A percentile compares a stretch with the other conserved stretches of the same genome.
These are phyloP conservation scores for Rhinoraja longicauda DNA, from an alignment of 2,797 vertebrate genomes.

Conservation along the genomic window DNA sequence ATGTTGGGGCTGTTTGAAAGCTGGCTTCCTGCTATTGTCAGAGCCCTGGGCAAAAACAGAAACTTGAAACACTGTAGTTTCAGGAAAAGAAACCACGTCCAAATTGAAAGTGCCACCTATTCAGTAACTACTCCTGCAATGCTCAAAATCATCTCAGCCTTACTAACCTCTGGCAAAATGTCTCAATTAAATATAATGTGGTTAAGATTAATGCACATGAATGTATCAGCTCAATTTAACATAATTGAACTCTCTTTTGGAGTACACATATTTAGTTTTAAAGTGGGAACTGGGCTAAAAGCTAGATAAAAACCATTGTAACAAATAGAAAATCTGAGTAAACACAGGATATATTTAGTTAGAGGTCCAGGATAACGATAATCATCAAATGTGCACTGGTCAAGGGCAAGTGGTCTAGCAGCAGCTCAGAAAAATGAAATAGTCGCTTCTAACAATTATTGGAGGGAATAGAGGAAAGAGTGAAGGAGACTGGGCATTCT, in stretches of 20 bases:
- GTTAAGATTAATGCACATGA: background rate
- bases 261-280: background rate
- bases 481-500: no score
- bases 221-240: background rate
- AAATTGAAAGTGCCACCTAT: conserved; percentile 28
- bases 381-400: background rate
- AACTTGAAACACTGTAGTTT: conserved; percentile 25
- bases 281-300: background rate
- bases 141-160: conserved; percentile 12
- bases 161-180: background rate
- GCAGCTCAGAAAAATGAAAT: background rate
- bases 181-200: conserved; percentile 18
- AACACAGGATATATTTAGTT: background rate
- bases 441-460: background rate
- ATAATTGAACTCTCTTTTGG: background rate
- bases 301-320: background rate
- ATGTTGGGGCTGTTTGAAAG: conserved; percentile 22
- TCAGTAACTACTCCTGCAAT: background rate
- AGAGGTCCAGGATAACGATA: background rate
- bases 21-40: conserved; percentile 33
- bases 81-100: conserved; percentile 29
- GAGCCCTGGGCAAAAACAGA: conserved; percentile 32
- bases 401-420: background rate
- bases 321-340: background rate
- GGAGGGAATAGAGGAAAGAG: background rate